Conservation (phyloP, 1,140 invertebrate genomes). For the Mycetomoellerius zeteki region DNA sequence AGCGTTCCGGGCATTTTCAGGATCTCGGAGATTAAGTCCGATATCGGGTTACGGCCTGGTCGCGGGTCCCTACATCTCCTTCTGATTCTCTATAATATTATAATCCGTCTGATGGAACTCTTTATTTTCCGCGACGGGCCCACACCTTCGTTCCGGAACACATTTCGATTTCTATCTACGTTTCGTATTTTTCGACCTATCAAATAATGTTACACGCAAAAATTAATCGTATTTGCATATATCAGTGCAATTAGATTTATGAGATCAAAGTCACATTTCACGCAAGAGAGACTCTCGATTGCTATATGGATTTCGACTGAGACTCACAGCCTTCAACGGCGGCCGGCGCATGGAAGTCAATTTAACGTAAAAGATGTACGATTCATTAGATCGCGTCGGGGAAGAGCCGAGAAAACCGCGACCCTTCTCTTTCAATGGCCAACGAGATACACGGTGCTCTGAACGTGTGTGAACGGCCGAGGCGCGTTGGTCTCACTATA, state of each 20-base stretch:
- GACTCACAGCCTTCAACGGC: slow-evolving; percentile 1
- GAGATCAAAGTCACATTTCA: neutral
- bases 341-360: slow-evolving; percentile 18
- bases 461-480: slow-evolving; percentile 46
- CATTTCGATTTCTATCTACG: slow-evolving; percentile 4
- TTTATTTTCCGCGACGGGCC: slow-evolving; percentile 76
- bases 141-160: neutral
- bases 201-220: neutral
- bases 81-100: slow-evolving; percentile 84
- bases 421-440: slow-evolving; percentile 54
- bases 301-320: neutral
- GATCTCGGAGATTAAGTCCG: slow-evolving; percentile 79
- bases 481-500: neutral
- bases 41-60: slow-evolving; percentile 82
- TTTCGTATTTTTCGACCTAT: slow-evolving; percentile 9
- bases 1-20: slow-evolving; percentile 79
- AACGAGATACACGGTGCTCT: slow-evolving; percentile 36
- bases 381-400: slow-evolving; percentile 51
- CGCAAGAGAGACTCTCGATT: neutral
- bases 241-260: neutral
- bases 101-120: slow-evolving; percentile 84
- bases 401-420: slow-evolving; percentile 60
- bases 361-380: slow-evolving; percentile 64
- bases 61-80: slow-evolving; percentile 78
- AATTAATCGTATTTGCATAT: slow-evolving; percentile 22